phyloP scores from a whole-genome alignment of 2,888 invertebrate genomes.

The Papilio elwesi region DNA sequence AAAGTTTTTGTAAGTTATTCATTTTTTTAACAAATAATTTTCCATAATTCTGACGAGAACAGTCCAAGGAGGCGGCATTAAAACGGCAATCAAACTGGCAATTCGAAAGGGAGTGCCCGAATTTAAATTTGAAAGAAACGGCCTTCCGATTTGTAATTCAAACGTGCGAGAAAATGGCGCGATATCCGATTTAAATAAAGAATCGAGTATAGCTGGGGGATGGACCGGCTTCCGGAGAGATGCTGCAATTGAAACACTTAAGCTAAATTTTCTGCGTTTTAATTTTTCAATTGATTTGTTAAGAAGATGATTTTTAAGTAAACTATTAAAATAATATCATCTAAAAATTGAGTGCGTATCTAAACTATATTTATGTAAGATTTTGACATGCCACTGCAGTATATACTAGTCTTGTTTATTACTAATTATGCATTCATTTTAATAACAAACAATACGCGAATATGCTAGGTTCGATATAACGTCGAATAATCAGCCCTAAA shows the following conservation, averaged over 20 bases:
- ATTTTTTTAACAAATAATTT: constrained; percentile 54
- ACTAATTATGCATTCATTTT: not conserved
- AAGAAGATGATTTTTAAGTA: not conserved
- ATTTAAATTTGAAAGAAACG: constrained; percentile 76
- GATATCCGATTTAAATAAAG: constrained; percentile 76
- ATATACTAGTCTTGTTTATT: not conserved
- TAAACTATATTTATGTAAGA: too few relatives aligned
- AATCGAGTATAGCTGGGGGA: constrained; percentile 51
- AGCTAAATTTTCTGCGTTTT: constrained; percentile 46
- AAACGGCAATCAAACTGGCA: constrained; percentile 79
- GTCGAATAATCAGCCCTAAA: constrained; percentile 76
- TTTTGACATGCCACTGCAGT: too few relatives aligned
- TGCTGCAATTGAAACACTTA: constrained; percentile 51
- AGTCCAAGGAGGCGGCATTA: constrained; percentile 71
- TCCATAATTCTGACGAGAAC: constrained; percentile 66
- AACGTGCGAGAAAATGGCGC: constrained; percentile 75
- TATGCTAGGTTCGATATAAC: constrained; percentile 66
- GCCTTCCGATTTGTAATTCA: constrained; percentile 80
- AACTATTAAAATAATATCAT: too few relatives aligned
- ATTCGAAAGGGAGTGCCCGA: constrained; percentile 69
- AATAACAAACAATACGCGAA: constrained; percentile 46
- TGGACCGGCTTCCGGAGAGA: constrained; percentile 44
- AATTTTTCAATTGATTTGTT: not conserved
- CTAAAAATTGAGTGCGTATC: too few relatives aligned
- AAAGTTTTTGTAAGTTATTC: constrained; percentile 46